Base-by-base conservation (phyloP, 2,113 vertebrate species). In the Dendropsophus ebraccatus region DNA sequence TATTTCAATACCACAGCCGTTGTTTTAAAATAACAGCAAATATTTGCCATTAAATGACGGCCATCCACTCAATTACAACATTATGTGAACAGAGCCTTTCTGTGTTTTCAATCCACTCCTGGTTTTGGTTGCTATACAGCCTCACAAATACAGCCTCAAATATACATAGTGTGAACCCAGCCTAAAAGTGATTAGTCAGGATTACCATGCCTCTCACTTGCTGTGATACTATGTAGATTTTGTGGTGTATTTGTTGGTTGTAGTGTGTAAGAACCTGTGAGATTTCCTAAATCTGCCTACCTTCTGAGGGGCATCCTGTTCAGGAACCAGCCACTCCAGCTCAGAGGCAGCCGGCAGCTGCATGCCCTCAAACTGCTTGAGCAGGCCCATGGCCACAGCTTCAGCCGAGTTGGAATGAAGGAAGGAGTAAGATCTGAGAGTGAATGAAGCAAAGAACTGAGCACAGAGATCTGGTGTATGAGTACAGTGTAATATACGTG, bases 281-380 rank as follows among this genome's bases (percentile, higher is more conserved):
- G 45, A n/a, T 60, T 60, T 60, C 9, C 4, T 60, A 28, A 8
- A 9, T 14, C 47, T n/a, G n/a, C 74, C 9, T 54, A 99, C 98
- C 95, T 99, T 99, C 91, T 99, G 98, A 0, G 98, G 98, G 6
- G 97, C 98, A 0, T 99, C 98, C 0, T 97, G 96, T 87, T 99
- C 98, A 0, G 98, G 96, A 35, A 99, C 98, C 45, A 99, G 93
- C 98, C 98, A 99, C 87, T 99, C 97, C 0, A 99, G 92, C 89
- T 99, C 98, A 0, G 98, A 99, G 74, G 98, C 98, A 0, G 98
- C 98, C 0, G 98, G 98, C 25, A 99, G 96, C 92, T 99, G 97
- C 96, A 99, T 97, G 81, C 98, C 98, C 84, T 99, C 97, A 88
- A 99, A 99, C 91, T 99, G 98, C 90, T 96, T 93, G 91, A 99